These are phyloP conservation scores for Caenorhabditis sp. DNA, from an alignment of 2,888 invertebrate genomes.

Conservation along the genomic window DNA sequence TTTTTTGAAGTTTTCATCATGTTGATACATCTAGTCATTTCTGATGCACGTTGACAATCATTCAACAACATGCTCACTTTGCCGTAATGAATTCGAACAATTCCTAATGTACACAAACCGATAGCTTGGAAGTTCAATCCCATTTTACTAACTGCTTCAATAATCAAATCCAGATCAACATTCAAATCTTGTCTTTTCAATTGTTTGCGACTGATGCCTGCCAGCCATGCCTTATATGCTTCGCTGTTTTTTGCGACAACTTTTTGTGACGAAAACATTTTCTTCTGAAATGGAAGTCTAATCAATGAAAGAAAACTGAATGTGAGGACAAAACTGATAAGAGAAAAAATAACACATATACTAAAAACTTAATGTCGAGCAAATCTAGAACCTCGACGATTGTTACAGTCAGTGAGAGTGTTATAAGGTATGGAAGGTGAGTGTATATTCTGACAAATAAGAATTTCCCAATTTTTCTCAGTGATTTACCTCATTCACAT, in stretches of 20 bases:
- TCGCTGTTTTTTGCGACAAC: not conserved
- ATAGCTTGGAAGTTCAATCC: not conserved
- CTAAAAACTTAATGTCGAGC: not conserved
- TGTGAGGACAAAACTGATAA: conserved; percentile 1
- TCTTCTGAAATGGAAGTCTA: too few species aligned
- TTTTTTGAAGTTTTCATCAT: not conserved
- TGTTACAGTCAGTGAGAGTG: conserved; percentile 13
- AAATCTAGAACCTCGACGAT: not conserved
- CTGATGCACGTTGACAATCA: conserved; percentile 1
- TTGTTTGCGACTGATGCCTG: not conserved
- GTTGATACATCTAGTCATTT: not conserved
- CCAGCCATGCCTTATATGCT: conserved; percentile 2
- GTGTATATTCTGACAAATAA: conserved; percentile 1
- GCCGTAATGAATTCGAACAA: conserved; percentile 1
- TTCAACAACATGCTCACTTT: not conserved
- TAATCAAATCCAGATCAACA: not conserved
- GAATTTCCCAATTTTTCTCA: conserved; percentile 15
- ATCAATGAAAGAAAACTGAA: too few species aligned
- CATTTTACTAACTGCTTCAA: not conserved
- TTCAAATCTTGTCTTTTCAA: conserved; percentile 4
- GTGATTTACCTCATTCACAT: conserved; percentile 26
- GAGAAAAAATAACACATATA: not conserved
- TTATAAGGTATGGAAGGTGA: conserved; percentile 30
- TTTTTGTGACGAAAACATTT: conserved; percentile 4
- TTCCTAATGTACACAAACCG: not conserved